Evolutionary conservation across 23 tunicate genomes (phyloP).

Genomic region (Halocynthia roretzi): DNA sequence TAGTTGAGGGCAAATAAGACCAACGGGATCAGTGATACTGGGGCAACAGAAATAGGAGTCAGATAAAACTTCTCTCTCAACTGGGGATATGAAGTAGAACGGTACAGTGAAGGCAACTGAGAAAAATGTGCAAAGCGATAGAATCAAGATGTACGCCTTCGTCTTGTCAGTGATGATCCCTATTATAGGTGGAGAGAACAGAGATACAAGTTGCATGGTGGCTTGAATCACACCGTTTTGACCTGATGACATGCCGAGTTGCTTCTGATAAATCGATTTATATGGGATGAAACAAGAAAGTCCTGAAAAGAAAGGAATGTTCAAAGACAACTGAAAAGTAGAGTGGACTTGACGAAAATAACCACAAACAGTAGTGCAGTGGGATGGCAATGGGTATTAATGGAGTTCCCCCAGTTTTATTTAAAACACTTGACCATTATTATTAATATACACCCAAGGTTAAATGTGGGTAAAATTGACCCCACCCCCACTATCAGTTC

Average conservation of each 20-base stretch:
- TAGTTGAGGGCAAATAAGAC: background rate
- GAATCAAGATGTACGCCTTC: conserved; percentile 34
- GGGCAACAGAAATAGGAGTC: background rate
- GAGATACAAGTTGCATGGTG: conserved; percentile 35
- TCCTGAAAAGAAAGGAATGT: conserved; percentile 29
- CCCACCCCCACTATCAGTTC: too few species aligned
- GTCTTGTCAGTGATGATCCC: conserved; percentile 43
- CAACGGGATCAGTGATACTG: background rate
- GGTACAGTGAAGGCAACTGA: conserved; percentile 54
- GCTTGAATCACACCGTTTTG: conserved; percentile 83
- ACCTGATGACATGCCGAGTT: conserved; percentile 55
- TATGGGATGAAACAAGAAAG: conserved; percentile 62
- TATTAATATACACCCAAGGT: too few species aligned
- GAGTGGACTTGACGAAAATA: background rate
- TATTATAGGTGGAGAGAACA: conserved; percentile 29
- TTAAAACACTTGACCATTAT: too few species aligned
- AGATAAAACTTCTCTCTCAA: background rate
- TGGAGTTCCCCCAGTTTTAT: too few species aligned
- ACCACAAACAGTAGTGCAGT: background rate
- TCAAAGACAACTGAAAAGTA: too few species aligned
- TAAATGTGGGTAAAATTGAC: too few species aligned
- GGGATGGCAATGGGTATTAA: background rate
- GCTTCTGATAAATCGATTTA: conserved; percentile 77
- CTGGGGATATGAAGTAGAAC: conserved; percentile 51
- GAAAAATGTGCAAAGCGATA: conserved; percentile 29